Base-by-base conservation (phyloP, 2,113 vertebrate genomes). In the Pangasianodon hypophthalmus region DNA sequence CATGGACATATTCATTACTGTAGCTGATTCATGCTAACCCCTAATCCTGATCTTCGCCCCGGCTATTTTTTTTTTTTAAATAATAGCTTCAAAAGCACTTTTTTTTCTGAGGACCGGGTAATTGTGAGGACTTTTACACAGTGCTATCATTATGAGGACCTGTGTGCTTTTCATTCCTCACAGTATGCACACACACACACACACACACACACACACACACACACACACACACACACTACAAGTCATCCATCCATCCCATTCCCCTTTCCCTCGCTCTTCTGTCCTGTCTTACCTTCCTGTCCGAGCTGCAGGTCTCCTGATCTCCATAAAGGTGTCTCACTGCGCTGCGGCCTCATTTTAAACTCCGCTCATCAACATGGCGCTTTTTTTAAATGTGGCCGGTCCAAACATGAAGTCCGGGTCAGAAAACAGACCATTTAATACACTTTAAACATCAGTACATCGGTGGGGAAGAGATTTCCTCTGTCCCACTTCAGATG, bases 251-350 rank as follows among this genome's bases (percentile, higher is more conserved):
- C 62, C 29, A 29, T 71, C n/a, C 69, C 37, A 44, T 67, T n/a
- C 29, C 64, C n/a, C 3, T 16, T 11, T n/a, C 48, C 79, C 11
- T 37, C 24, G 10, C 26, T 26, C 21, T 46, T 44, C 10, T 11
- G 9, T 46, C 37, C 41, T 24, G 6, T 60, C 73, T 87, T 79
- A 87, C 86, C 86, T 87, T 79, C 37, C 73, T 7, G 11, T 83
- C 37, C 10, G 9, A 29, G 56, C 82, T 77, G 86, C 69, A 87
- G 86, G 86, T 77, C 44, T 77, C 6, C 37, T 77, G 26, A 10
- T 77, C 86, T 41, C 14, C 13, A 24, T 86, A 7, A 41, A 37
- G 52, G 21, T n/a, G 85, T 41, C 18, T 52, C 29, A 54, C 26
- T 21, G 85, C 16, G 4, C 9, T 26, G 13, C 11, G 21, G 86